Base-by-base conservation (phyloP, 2,888 invertebrate species). In the Ichneumoninae sp. region DNA sequence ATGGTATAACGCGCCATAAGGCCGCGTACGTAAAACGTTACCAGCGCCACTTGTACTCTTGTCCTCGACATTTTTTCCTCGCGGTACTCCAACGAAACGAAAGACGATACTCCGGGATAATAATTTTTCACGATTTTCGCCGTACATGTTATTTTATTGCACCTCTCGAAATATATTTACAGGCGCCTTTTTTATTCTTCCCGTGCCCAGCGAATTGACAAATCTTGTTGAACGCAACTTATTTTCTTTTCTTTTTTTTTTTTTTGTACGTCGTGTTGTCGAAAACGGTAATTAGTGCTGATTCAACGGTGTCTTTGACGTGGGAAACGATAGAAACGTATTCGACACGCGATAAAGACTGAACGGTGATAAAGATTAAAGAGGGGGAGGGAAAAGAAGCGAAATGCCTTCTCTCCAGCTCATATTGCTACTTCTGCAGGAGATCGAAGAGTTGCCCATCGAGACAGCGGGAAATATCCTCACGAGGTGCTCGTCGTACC, bases 371-470 rank as follows among this genome's bases (percentile, higher is more conserved):
- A 62, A 62, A 75, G 57, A 57, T 13, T 57, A 26, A 57, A 57
- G 66, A 69, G 44, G 7, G 47, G 33, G 47, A 16, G 26, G 26
- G 13, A n/a, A 40, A 40, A 62, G 62, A 40, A 52, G 70, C 44
- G 65, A 33, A 76, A 72, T 66, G 75, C 26, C 66, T 76, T 26
- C 13, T 50, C 57, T 26, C 26, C 26, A 4, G 26, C 26, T 57
- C 57, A 57, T 57, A 26, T 57, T 10, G 57, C 22, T 10, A 57
- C 26, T 57, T 57, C 10, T 26, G 4, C 16, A 3, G 44, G 44
- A 77, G 62, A 40, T 77, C 54, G 66, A 72, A 77, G 44, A 76
- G 52, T 83, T 57, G 76, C 72, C 72, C 65, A 70, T 77, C 72
- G 13, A 57, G 22, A 13, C 1, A 52, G 1, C n/a, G 52, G 68